Evolutionary conservation across 2,797 vertebrate species (phyloP).

Genomic region (Alcedo atthis): DNA sequence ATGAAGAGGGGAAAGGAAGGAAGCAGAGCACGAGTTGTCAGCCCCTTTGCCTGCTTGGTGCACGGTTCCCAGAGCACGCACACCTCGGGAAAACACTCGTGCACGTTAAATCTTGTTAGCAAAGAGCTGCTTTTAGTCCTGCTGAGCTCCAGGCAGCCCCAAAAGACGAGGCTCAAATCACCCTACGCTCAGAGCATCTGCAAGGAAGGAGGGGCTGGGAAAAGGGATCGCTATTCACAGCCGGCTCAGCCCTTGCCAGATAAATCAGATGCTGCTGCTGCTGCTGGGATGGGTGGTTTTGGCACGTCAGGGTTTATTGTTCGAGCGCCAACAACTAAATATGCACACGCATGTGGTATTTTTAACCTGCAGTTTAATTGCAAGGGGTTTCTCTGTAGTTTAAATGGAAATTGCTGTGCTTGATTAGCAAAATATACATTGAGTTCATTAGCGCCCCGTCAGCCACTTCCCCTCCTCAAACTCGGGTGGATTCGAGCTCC

Average conservation of each 20-base stretch:
- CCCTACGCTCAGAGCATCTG: neutral
- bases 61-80: neutral
- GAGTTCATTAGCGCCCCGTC: neutral
- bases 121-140: neutral
- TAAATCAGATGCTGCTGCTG: neutral
- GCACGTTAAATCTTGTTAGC: neutral
- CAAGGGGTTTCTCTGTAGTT: neutral
- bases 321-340: neutral
- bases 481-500: neutral
- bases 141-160: neutral
- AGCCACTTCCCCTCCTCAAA: neutral
- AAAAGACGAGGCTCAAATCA: neutral
- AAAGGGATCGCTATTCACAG: neutral
- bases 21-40: rapidly evolving
- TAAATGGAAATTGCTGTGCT: neutral
- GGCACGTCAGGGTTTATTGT: neutral
- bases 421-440: neutral
- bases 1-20: neutral
- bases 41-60: neutral
- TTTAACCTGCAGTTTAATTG: neutral
- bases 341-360: neutral
- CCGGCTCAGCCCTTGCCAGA: neutral
- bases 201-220: neutral
- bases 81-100: neutral
- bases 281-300: conserved; percentile 20